phyloP scores from a whole-genome alignment of 2,888 invertebrate genomes.

The Lathronympha strigana region DNA sequence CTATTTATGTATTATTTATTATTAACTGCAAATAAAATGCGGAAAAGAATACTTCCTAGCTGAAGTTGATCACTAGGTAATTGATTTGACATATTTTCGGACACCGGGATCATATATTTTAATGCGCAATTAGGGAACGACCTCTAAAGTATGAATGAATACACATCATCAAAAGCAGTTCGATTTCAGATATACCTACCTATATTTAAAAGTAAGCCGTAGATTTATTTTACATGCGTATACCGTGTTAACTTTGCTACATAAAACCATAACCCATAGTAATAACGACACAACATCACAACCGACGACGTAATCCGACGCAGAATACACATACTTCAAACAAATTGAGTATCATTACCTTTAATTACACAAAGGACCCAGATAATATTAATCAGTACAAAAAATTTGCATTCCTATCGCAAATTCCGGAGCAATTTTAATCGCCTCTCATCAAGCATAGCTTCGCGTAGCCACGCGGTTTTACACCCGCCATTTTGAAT shows the following conservation, averaged over 20 bases:
- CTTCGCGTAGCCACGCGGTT: conserved; percentile 72
- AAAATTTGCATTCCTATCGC: conserved; percentile 69
- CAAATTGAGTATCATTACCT: conserved; percentile 41
- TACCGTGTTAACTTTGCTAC: neutral
- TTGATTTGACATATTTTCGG: no score
- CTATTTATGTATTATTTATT: no score
- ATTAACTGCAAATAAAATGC: no score
- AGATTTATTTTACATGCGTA: neutral
- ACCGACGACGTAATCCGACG: conserved; percentile 17
- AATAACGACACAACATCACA: conserved; percentile 7
- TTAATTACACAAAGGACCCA: conserved; percentile 41
- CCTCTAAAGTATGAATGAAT: no score
- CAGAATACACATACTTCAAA: conserved; percentile 39
- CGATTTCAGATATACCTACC: no score
- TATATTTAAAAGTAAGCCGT: no score
- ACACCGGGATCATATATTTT: no score
- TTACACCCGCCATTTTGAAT: conserved; percentile 77
- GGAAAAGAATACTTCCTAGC: no score
- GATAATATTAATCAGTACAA: conserved; percentile 53
- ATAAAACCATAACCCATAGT: conserved; percentile 13
- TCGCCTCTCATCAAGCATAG: conserved; percentile 78
- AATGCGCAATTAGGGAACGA: no score
- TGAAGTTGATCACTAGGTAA: no score
- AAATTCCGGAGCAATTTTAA: conserved; percentile 73
- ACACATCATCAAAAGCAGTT: neutral